Evolutionary conservation across 2,113 vertebrate species (phyloP).

Genomic region (Boleophthalmus pectinirostris): DNA sequence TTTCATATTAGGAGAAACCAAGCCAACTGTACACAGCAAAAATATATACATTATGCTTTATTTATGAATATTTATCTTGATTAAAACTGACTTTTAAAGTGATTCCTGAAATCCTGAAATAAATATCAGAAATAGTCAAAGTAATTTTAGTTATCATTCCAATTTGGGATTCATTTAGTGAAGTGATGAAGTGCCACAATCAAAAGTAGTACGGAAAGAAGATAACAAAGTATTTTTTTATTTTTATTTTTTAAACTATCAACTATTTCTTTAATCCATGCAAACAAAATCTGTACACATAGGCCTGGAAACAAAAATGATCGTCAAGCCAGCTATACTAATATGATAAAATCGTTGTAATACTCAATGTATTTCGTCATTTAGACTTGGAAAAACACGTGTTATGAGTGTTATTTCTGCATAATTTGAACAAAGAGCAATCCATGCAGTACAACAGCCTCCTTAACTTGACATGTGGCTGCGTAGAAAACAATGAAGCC

Average conservation of each 20-base stretch:
- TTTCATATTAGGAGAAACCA: neutral
- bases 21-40: neutral
- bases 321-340: neutral
- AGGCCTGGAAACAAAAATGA: neutral
- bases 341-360: neutral
- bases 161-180: too few species aligned
- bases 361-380: neutral
- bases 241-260: too few species aligned
- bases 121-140: too few species aligned
- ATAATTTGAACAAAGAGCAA: neutral
- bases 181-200: too few species aligned
- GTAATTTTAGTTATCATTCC: too few species aligned
- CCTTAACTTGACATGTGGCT: constrained; percentile 61
- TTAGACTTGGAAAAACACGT: neutral
- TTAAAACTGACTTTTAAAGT: neutral
- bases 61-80: neutral
- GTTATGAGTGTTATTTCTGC: neutral
- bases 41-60: neutral
- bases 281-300: neutral
- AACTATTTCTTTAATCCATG: neutral
- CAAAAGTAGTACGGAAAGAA: too few species aligned
- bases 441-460: neutral
- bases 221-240: too few species aligned
- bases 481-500: constrained; percentile 45
- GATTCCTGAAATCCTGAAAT: too few species aligned